Conservation (phyloP, 2,113 vertebrate genomes). For the Nothoprocta perdicaria region DNA sequence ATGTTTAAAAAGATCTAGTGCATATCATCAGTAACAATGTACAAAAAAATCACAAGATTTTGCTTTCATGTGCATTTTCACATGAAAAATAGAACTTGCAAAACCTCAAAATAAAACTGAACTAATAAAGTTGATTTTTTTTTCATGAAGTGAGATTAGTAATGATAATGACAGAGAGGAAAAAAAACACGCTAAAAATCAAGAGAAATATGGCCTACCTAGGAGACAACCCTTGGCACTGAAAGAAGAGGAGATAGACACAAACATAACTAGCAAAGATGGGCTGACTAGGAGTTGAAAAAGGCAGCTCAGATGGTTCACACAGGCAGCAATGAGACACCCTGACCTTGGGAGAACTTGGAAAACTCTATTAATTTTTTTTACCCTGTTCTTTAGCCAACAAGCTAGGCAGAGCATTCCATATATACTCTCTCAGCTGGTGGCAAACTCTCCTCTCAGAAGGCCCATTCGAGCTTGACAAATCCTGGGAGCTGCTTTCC, state of each 20-base stretch:
- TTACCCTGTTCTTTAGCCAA: neutral
- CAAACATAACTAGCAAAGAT: neutral
- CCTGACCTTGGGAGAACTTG: neutral
- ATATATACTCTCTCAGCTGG: constrained; percentile 46
- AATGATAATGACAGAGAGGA: neutral
- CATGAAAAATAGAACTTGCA: neutral
- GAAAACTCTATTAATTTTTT: constrained; percentile 47
- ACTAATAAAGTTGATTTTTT: neutral
- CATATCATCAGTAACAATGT: neutral
- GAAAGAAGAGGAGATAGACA: neutral
- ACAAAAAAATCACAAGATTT: neutral
- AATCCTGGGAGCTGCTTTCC: constrained; percentile 77
- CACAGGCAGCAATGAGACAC: neutral
- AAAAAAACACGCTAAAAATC: neutral
- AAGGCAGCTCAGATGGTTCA: neutral
- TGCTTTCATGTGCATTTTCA: neutral
- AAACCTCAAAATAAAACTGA: neutral
- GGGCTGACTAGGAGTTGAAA: neutral
- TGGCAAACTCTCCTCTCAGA: constrained; percentile 78
- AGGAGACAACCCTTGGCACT: neutral
- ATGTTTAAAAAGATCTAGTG: neutral
- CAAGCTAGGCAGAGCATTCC: neutral
- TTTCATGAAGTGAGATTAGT: neutral
- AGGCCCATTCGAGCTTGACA: constrained; percentile 66
- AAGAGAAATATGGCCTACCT: neutral